Conservation (phyloP, 92 coral and sea anemone genomes). For the Actinostola sp. region DNA sequence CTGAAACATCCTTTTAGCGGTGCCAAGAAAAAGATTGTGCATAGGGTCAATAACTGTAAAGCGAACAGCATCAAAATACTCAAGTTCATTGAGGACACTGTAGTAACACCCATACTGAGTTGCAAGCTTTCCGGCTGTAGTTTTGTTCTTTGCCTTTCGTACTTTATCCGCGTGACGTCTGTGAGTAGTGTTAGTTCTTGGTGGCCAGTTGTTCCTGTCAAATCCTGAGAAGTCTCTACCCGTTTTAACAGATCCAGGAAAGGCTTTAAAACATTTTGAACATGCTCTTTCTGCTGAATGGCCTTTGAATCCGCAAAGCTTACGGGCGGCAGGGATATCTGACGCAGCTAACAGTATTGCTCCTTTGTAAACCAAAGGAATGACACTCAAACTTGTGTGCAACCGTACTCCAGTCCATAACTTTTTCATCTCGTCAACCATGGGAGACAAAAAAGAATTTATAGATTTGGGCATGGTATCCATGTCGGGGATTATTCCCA, state of each 20-base stretch:
- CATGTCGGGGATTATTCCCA: slow-evolving; percentile 47
- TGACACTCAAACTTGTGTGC: slow-evolving; percentile 23
- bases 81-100: slow-evolving; percentile 19
- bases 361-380: too few species aligned
- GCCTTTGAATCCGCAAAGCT: too few species aligned
- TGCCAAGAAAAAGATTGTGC: slow-evolving; percentile 42
- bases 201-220: slow-evolving; percentile 49
- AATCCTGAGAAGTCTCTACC: slow-evolving; percentile 26
- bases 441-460: slow-evolving; percentile 29
- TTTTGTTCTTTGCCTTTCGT: slow-evolving; percentile 15
- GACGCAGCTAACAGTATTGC: slow-evolving; percentile 30
- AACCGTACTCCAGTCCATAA: slow-evolving; percentile 35
- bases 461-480: slow-evolving; percentile 33
- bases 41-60: slow-evolving; percentile 43
- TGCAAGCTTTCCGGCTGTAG: slow-evolving; percentile 20
- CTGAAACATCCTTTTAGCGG: slow-evolving; percentile 39
- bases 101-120: slow-evolving; percentile 34
- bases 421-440: slow-evolving; percentile 38
- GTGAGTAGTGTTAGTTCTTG: slow-evolving; percentile 25
- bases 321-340: slow-evolving; percentile 43
- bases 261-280: slow-evolving; percentile 43
- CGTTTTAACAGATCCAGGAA: slow-evolving; percentile 30
- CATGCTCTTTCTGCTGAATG: slow-evolving; percentile 40
- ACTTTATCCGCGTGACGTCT: slow-evolving; percentile 30
- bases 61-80: slow-evolving; percentile 41